Evolutionary conservation across 2,113 vertebrate genomes (phyloP), one percentile per base, ranked within the genome.

Genomic region (Callionymus lyra): DNA sequence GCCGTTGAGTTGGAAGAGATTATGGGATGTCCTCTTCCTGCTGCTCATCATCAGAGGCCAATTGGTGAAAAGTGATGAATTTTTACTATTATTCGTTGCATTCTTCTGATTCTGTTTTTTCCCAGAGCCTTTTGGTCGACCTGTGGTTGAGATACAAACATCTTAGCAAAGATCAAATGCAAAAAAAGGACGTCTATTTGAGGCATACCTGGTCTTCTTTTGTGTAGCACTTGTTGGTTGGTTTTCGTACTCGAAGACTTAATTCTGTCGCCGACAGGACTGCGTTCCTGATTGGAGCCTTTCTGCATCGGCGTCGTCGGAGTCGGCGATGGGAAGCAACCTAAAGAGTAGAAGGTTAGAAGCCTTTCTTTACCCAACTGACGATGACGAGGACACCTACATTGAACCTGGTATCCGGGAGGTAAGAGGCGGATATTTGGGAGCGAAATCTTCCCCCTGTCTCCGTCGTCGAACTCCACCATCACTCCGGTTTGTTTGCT

Each of bases 401-500:
- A 94, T 45, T 88, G 88, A 66, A 97, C 91, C 76, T 93, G 93
- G 81, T 95, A 98, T 72, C 91, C 90, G 0, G 91, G 90, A 13
- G 94, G 94, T 55, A 97, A 83, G 18, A 94, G 84, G 53, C 94
- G 90, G 68, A 98, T 94, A 62, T 97, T 92, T 49, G 83, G 86
- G 37, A 97, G 73, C 0, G 90, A 88, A 43, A 98, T 98, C 78
- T 91, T 89, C 9, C 91, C 94, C 0, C 88, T 75, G 74, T 98
- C 94, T 15, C 94, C 94, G 1, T 98, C 94, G 1, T 98, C 94
- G 17, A 98, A 98, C 68, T 97, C 92, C 42, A 98, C 91, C 72
- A 94, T 83, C 57, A 97, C 92, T 0, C 89, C 88, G 15, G 88
- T 89, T 15, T 80, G 53, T 15, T 90, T 91, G 0, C 86, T 84